phyloP scores from a whole-genome alignment of 2,888 invertebrate genomes.

The Lepidochitona cinerea region DNA sequence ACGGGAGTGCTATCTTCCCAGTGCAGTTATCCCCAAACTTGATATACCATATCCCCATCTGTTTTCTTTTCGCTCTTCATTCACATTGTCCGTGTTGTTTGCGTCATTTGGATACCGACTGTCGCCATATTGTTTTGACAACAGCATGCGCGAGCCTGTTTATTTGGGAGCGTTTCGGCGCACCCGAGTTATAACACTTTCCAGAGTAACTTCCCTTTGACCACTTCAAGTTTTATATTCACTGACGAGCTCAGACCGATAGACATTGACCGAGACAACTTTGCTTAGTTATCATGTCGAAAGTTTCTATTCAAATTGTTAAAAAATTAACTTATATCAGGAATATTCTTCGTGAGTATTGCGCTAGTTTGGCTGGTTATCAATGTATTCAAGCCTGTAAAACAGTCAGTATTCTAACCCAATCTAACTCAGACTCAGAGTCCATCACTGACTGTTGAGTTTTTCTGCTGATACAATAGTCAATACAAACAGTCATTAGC shows the following conservation, averaged over 20 bases:
- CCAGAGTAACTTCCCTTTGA: constrained; percentile 13
- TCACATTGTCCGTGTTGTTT: background rate
- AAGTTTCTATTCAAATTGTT: no score
- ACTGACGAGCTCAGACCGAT: background rate
- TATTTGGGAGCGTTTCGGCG: constrained; percentile 28
- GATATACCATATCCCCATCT: no score
- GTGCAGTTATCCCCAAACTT: constrained; percentile 10
- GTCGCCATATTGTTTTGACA: constrained; percentile 65
- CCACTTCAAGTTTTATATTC: background rate
- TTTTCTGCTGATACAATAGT: no score
- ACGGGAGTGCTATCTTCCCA: background rate
- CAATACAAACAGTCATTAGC: no score
- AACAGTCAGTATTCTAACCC: no score
- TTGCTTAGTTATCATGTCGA: background rate
- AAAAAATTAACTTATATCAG: no score
- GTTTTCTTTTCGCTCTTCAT: background rate
- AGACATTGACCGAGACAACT: background rate
- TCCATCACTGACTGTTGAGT: no score
- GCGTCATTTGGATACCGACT: constrained; percentile 31
- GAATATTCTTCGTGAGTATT: no score
- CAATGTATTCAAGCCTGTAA: no score
- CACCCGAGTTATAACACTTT: constrained; percentile 16
- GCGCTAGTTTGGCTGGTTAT: no score
- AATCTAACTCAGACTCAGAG: no score
- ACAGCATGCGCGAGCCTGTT: constrained; percentile 56